phyloP scores from a whole-genome alignment of 2,113 vertebrate genomes.

The Larimichthys polyactis region DNA sequence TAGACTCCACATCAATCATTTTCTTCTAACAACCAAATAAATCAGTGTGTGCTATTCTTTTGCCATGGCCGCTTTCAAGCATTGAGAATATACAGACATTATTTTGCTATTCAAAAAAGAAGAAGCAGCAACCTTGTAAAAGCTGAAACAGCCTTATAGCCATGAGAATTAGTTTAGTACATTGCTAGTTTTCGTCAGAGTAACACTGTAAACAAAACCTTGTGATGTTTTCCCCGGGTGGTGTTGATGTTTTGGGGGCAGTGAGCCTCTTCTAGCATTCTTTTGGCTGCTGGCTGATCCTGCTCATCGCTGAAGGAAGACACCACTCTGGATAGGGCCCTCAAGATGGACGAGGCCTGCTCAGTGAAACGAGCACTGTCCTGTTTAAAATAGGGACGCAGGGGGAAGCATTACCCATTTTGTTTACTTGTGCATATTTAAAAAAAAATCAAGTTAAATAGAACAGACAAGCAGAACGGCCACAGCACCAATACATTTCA shows the following conservation, averaged over 20 bases:
- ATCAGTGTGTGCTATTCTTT: not conserved
- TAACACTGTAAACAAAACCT: conserved; percentile 43
- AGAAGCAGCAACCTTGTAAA: not conserved
- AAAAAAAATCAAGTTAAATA: conserved; percentile 15
- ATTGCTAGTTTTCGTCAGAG: not conserved
- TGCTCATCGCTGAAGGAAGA: conserved; percentile 81
- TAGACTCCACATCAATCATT: not conserved
- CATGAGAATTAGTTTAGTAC: not conserved
- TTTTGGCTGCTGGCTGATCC: conserved; percentile 78
- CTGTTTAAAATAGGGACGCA: conserved; percentile 73
- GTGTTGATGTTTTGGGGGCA: conserved; percentile 72
- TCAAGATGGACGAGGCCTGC: conserved; percentile 85
- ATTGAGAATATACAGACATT: not conserved
- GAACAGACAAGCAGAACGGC: not conserved
- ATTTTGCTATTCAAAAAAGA: too few relatives aligned
- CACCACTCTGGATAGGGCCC: conserved; percentile 86
- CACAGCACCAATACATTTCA: not conserved
- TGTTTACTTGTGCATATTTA: not conserved
- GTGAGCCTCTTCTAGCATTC: conserved; percentile 77
- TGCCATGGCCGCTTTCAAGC: not conserved
- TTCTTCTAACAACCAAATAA: not conserved
- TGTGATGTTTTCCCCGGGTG: conserved; percentile 34
- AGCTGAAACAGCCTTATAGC: not conserved
- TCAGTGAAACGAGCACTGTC: conserved; percentile 89
- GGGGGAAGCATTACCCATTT: not conserved